Base-by-base conservation (phyloP, 1,140 invertebrate genomes). In the Parasteatoda tepidariorum region DNA sequence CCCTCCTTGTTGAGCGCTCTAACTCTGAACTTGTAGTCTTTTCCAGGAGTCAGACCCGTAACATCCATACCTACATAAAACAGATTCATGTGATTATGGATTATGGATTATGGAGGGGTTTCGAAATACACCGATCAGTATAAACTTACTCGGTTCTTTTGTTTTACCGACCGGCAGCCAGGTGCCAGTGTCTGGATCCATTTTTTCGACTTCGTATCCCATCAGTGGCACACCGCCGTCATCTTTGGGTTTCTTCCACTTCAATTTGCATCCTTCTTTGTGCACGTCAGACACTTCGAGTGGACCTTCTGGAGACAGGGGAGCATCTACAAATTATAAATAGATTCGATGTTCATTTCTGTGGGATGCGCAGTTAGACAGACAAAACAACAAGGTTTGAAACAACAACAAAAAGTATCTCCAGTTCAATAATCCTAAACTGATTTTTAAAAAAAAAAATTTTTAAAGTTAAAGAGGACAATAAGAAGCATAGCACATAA, bases 1-100 rank as follows among this genome's bases (percentile, higher is more conserved):
- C 98, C 98, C 88, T 99, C 96, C 11, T 94, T 91, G 90, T 99
- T 99, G 13, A 99, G 95, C 67, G 98, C 98, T 30, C 94, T 93
- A 3, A 99, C 97, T 76, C 98, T 92, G 92, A 98, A 98, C 89
- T 95, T 95, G 88, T 98, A 98, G 89, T 98, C 96, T 87, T 97
- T 94, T 41, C 94, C 95, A 22, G 95, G 95, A 66, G 93, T 96
- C 30, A 98, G 89, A 57, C 96, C 95, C 82, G 93, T 94, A 0
- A 98, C 94, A 85, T 97, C 94, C 84, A 94, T 91, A 86, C 91
- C 93, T 84, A 38, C 26, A 68, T 31, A 30, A 38, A 30, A 28
- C n/a, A 71, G 28, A 41, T 41, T 26, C 5, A 0, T 11, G 28
- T 68, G 3, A n/a, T n/a, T n/a, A 38, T 68, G 7, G 9, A 18